Conservation (phyloP, 2,888 invertebrate species). For the Gymnosoma rotundatum region DNA sequence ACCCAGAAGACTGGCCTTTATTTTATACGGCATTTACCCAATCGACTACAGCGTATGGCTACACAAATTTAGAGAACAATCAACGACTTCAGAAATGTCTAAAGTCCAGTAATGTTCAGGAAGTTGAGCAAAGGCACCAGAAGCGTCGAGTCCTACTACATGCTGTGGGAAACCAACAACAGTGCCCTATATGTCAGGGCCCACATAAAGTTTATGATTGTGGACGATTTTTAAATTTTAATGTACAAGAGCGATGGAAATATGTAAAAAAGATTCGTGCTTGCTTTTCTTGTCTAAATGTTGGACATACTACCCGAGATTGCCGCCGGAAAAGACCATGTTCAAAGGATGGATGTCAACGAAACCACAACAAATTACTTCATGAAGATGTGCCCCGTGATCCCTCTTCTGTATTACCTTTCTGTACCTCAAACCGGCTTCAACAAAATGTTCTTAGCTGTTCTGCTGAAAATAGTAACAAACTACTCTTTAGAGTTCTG, state of each 20-base stretch:
- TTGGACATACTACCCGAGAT: constrained; percentile 15
- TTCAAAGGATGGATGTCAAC: constrained; percentile 11
- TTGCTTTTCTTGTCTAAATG: background rate
- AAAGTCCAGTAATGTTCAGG: background rate
- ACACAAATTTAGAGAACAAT: constrained; percentile 37
- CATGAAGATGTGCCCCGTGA: constrained; percentile 6
- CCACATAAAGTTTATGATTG: constrained; percentile 24
- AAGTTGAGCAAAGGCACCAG: no score
- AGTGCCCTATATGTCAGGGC: background rate
- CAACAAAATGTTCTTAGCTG: constrained; percentile 25
- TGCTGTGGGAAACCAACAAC: background rate
- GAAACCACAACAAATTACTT: constrained; percentile 25
- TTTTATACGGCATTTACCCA: constrained; percentile 21
- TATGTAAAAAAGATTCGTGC: constrained; percentile 17
- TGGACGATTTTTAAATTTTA: constrained; percentile 11
- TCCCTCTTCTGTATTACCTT: background rate
- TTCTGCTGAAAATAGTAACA: constrained; percentile 2
- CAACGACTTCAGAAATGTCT: constrained; percentile 50
- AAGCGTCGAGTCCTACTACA: no score
- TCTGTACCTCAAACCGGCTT: background rate
- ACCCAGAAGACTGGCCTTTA: constrained; percentile 60
- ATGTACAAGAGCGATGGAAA: constrained; percentile 9
- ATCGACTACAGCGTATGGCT: constrained; percentile 14
- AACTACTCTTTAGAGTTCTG: constrained; percentile 21
- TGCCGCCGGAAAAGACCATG: constrained; percentile 17